phyloP scores from a whole-genome alignment of 2,113 vertebrate genomes.

The Morone saxatilis region DNA sequence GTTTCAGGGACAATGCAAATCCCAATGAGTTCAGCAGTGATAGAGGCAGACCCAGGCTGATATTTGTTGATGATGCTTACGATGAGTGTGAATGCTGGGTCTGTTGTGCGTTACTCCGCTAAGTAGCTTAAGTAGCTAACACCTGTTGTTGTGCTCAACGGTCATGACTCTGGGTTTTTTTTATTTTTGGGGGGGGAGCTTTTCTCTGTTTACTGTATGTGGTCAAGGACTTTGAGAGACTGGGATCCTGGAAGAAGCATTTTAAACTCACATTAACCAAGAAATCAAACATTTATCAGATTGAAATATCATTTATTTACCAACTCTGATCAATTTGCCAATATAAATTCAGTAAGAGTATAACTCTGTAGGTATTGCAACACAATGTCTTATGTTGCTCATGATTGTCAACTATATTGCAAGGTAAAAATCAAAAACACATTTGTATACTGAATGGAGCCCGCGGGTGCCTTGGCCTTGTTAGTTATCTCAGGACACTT shows the following conservation, averaged over 20 bases:
- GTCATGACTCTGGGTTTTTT: not conserved
- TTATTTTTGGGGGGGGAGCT: no score
- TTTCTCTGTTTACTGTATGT: not conserved
- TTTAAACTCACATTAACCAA: not conserved
- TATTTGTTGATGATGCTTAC: not conserved
- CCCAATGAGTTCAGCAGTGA: not conserved
- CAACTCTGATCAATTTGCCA: constrained; percentile 26
- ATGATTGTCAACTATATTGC: not conserved
- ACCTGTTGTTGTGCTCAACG: not conserved
- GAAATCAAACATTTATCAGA: not conserved
- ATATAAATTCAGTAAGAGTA: constrained; percentile 1
- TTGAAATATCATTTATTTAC: constrained; percentile 14
- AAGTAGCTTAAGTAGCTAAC: not conserved
- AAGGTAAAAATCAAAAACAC: not conserved
- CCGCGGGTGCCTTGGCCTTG: not conserved
- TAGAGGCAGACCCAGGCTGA: not conserved
- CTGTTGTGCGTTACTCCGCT: not conserved
- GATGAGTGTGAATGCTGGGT: not conserved
- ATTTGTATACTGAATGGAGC: not conserved
- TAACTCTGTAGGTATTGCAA: not conserved
- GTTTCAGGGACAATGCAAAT: not conserved
- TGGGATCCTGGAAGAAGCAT: not conserved
- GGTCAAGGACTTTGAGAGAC: not conserved
- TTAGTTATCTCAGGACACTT: no score
- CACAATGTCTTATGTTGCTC: not conserved